Evolutionary conservation across 2,888 invertebrate genomes (phyloP), one percentile per base, ranked within the genome.

Genomic region (Phyllotreta cruciferae): DNA sequence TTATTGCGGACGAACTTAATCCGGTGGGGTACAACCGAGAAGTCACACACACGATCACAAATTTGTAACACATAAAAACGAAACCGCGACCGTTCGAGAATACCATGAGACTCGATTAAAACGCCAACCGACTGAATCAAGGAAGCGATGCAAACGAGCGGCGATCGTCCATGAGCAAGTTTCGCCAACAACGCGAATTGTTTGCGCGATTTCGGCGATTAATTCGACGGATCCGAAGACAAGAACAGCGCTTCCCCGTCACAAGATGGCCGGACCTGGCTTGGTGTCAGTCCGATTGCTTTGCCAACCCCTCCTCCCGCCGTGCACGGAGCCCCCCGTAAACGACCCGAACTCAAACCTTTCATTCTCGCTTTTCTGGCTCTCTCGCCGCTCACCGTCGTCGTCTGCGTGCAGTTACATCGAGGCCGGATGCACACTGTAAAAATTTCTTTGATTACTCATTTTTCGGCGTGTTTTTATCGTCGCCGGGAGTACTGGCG

Each of bases 251-350:
- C 76, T 77, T 78, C 73, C 76, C 78, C 79, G 79, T 81, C 78
- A 81, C 81, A 81, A 81, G 80, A 81, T 81, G 81, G 80, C 81
- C 80, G 81, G 80, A 80, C 80, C 80, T 80, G 80, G 80, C 80
- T 81, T 81, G 81, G 81, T 79, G 71, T 72, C 72, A 73, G 73
- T 73, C 73, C 73, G 73, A 73, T 73, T 73, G 73, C 73, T 74
- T 76, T 77, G 83, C 83, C 75, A 77, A 77, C 79, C 78, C 76
- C 77, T 77, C 76, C 75, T 75, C 78, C 78, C 78, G 76, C 77
- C 74, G 79, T 78, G 79, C 79, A 80, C 80, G 79, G 79, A 79
- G 77, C 80, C 79, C 81, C 80, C 79, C 80, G 78, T 77, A 79
- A 78, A 77, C 80, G 78, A 49, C 79, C 80, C 79, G 79, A 73